phyloP scores from a whole-genome alignment of 2,888 invertebrate genomes.

The Hecatera dysodea region DNA sequence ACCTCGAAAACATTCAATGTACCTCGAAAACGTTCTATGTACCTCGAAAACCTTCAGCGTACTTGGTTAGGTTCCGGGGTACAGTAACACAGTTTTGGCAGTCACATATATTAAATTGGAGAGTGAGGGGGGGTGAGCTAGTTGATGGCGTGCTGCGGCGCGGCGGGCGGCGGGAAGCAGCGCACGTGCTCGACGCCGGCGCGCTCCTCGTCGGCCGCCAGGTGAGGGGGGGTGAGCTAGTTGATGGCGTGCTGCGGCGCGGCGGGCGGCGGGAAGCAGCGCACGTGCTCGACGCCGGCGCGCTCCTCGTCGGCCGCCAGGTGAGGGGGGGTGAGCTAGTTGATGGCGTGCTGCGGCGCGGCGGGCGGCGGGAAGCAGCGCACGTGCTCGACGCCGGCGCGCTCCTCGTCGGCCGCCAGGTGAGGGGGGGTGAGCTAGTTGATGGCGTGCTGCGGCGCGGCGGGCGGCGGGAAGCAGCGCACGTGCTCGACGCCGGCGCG shows the following conservation, averaged over 20 bases:
- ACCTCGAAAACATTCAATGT: too few species aligned
- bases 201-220: slow-evolving; percentile 93
- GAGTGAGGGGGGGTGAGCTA: too few species aligned
- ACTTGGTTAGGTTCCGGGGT: too few species aligned
- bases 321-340: slow-evolving; percentile 84
- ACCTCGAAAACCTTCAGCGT: too few species aligned
- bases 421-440: slow-evolving; percentile 83
- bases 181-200: slow-evolving; percentile 94
- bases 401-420: slow-evolving; percentile 94
- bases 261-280: slow-evolving; percentile 86
- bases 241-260: too few species aligned
- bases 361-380: slow-evolving; percentile 86
- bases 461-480: slow-evolving; percentile 86
- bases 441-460: too few species aligned
- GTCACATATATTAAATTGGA: too few species aligned
- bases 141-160: too few species aligned
- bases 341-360: too few species aligned
- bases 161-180: slow-evolving; percentile 86
- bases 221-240: slow-evolving; percentile 86
- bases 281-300: slow-evolving; percentile 94
- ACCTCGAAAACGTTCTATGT: too few species aligned
- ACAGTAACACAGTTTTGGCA: too few species aligned
- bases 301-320: slow-evolving; percentile 94
- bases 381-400: slow-evolving; percentile 94
- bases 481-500: slow-evolving; percentile 94